These are phyloP conservation scores for Empidonax alnorum DNA, from an alignment of 2,113 vertebrate genomes.

Conservation along the genomic window DNA sequence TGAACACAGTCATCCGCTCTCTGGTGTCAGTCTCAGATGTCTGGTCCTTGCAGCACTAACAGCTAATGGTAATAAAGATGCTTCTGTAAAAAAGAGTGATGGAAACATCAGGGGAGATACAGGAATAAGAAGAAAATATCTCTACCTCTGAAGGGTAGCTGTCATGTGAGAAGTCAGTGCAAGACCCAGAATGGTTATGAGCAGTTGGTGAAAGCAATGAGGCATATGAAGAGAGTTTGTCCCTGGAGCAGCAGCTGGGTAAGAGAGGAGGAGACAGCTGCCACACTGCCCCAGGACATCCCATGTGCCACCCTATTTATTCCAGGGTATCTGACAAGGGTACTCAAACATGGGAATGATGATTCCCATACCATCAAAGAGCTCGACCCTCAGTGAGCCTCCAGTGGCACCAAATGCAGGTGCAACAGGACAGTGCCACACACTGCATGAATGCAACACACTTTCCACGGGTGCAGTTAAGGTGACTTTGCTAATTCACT, in stretches of 20 bases:
- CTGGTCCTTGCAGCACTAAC: background rate
- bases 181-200: background rate
- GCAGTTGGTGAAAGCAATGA: background rate
- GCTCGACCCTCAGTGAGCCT: fast-evolving
- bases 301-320: background rate
- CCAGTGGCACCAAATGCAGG: fast-evolving
- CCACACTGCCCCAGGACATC: background rate
- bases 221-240: background rate
- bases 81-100: background rate
- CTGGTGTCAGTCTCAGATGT: background rate
- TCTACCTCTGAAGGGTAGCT: background rate
- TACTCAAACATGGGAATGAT: background rate
- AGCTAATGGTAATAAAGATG: background rate
- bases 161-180: background rate
- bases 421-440: background rate
- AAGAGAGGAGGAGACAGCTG: background rate
- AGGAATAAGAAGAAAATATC: background rate
- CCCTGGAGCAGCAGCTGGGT: background rate
- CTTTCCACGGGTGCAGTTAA: fast-evolving
- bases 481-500: background rate
- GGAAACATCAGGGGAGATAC: background rate
- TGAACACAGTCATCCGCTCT: background rate
- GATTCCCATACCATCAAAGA: background rate
- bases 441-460: background rate
- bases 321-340: background rate